Conservation (phyloP, 2,888 invertebrate genomes). For the Platerodrilus igneus region DNA sequence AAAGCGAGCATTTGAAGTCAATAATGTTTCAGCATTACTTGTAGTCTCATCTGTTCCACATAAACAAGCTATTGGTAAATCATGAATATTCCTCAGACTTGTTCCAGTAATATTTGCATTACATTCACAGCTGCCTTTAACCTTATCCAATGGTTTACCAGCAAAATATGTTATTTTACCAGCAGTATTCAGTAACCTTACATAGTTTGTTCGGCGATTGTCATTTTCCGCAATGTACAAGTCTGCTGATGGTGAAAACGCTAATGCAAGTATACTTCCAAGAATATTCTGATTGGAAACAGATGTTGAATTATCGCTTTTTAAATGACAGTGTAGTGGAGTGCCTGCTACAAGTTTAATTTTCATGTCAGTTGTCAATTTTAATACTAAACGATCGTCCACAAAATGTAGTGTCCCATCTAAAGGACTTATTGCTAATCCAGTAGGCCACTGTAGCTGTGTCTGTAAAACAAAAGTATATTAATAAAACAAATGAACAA, state of each 20-base stretch:
- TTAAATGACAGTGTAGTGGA: conserved; percentile 79
- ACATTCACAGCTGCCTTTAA: conserved; percentile 54
- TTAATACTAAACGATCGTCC: conserved; percentile 88
- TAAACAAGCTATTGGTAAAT: conserved; percentile 40
- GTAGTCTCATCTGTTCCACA: conserved; percentile 56
- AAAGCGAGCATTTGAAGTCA: conserved; percentile 88
- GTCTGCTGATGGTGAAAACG: conserved; percentile 88
- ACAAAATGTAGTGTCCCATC: conserved; percentile 94
- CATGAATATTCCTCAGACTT: conserved; percentile 46
- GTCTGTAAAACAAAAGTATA: conserved; percentile 51
- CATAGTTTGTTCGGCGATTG: conserved; percentile 76
- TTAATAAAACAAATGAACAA: no score
- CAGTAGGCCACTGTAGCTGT: conserved; percentile 97
- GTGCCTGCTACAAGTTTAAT: conserved; percentile 93
- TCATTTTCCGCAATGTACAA: conserved; percentile 92
- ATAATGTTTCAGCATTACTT: conserved; percentile 75
- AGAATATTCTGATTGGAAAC: conserved; percentile 44
- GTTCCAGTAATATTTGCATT: conserved; percentile 54
- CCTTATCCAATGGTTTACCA: conserved; percentile 68
- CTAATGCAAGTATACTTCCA: conserved; percentile 82
- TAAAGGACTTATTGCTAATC: conserved; percentile 86
- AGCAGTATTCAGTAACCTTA: conserved; percentile 80
- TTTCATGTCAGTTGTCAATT: conserved; percentile 86
- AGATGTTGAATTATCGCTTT: conserved; percentile 39
- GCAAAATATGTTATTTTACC: conserved; percentile 89